These are phyloP conservation scores for Drosophila anceps DNA, from an alignment of 2,888 invertebrate species.

Conservation along the genomic window DNA sequence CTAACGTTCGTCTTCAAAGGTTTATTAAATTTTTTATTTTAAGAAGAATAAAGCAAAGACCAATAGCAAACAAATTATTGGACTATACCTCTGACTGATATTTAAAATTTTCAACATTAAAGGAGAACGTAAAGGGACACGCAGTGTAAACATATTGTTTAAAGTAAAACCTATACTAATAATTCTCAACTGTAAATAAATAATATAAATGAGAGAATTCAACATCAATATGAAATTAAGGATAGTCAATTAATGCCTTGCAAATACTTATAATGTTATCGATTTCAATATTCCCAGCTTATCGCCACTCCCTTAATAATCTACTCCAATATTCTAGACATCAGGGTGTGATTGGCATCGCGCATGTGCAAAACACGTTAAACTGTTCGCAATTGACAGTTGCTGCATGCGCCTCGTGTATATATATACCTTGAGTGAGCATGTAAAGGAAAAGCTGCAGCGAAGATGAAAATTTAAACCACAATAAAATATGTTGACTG, in stretches of 20 bases:
- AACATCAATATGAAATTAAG: not conserved
- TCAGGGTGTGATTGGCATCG: conserved; percentile 17
- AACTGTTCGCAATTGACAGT: conserved; percentile 29
- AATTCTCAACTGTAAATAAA: not conserved
- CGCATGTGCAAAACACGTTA: conserved; percentile 59
- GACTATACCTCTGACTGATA: no score
- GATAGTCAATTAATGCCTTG: not conserved
- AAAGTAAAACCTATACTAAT: not conserved
- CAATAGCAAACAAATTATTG: no score
- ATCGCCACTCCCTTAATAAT: conserved; percentile 44
- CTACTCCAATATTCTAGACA: conserved; percentile 7
- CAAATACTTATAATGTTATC: conserved; percentile 29
- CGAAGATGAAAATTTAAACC: conserved; percentile 41
- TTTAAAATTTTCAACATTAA: no score
- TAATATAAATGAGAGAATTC: no score
- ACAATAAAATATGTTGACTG: conserved; percentile 77
- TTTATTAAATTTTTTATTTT: no score
- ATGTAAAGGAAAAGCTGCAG: conserved; percentile 24
- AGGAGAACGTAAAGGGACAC: no score
- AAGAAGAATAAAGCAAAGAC: no score
- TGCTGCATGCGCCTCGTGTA: conserved; percentile 25
- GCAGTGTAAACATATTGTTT: no score
- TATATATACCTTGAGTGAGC: conserved; percentile 38
- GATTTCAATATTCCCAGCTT: not conserved
- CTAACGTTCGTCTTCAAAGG: no score